These are phyloP conservation scores for Charadrius vociferus DNA, from an alignment of 2,113 vertebrate species.

Conservation along the genomic window DNA sequence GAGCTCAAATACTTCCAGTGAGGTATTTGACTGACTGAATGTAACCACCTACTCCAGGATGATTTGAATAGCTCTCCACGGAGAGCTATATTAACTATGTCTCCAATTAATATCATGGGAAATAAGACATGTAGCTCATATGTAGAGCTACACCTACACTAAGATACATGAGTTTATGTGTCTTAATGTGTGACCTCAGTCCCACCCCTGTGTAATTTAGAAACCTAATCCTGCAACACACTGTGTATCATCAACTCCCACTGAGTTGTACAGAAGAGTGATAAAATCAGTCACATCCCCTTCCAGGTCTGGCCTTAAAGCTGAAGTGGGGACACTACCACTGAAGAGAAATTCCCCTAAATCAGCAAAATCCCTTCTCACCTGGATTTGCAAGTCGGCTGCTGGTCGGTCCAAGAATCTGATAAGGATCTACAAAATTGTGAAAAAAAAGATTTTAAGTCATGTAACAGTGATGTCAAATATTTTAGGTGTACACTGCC, in stretches of 20 bases:
- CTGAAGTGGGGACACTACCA: not conserved
- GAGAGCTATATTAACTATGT: not conserved
- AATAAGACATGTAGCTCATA: not conserved
- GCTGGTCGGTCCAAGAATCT: constrained; percentile 94
- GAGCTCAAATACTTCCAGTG: not conserved
- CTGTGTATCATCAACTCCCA: not conserved
- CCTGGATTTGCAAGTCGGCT: constrained; percentile 98
- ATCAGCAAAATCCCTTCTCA: constrained; percentile 69
- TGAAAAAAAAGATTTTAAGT: not conserved
- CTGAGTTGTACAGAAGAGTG: not conserved
- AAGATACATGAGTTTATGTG: not conserved
- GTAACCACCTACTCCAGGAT: not conserved
- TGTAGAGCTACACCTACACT: not conserved
- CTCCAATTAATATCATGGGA: not conserved
- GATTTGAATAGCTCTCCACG: not conserved
- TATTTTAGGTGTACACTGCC: not conserved
- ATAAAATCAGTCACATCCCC: not conserved
- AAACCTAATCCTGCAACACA: not conserved
- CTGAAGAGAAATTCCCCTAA: not conserved
- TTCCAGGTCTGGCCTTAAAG: not conserved
- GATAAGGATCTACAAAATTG: constrained; percentile 88
- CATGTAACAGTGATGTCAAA: not conserved
- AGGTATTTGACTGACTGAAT: not conserved
- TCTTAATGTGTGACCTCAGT: not conserved
- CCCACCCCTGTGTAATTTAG: not conserved